Conservation (phyloP, 2,797 vertebrate species). For the Syndactyla subalaris region DNA sequence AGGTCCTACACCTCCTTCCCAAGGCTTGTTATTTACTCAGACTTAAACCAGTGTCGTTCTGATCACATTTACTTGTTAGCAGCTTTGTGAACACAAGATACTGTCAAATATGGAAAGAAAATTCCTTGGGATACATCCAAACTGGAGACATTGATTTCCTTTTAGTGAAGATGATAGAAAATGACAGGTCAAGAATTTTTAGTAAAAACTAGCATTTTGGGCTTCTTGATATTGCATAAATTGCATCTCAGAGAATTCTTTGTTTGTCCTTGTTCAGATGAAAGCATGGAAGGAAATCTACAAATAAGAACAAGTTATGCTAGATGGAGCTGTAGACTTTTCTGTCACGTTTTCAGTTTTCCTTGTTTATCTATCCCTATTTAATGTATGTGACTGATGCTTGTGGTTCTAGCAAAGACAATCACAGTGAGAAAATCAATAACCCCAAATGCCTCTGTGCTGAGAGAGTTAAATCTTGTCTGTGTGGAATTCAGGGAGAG, state of each 20-base stretch:
- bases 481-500: conserved; percentile 52
- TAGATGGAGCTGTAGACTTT: background rate
- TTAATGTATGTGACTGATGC: background rate
- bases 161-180: conserved; percentile 19
- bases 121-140: background rate
- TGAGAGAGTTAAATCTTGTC: background rate
- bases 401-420: background rate
- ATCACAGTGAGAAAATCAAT: background rate
- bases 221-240: conserved; percentile 25
- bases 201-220: conserved; percentile 18
- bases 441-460: background rate
- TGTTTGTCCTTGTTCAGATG: background rate
- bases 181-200: background rate
- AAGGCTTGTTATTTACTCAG: conserved; percentile 21
- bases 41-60: background rate
- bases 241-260: background rate
- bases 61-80: background rate
- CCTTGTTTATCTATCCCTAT: background rate
- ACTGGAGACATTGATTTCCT: conserved; percentile 15
- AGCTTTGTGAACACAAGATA: conserved; percentile 24
- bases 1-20: background rate
- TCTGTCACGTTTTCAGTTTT: background rate
- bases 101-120: conserved; percentile 34
- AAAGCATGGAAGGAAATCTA: background rate
- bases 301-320: background rate